phyloP scores from a whole-genome alignment of 2,113 vertebrate genomes.

The Microtus montanus region DNA sequence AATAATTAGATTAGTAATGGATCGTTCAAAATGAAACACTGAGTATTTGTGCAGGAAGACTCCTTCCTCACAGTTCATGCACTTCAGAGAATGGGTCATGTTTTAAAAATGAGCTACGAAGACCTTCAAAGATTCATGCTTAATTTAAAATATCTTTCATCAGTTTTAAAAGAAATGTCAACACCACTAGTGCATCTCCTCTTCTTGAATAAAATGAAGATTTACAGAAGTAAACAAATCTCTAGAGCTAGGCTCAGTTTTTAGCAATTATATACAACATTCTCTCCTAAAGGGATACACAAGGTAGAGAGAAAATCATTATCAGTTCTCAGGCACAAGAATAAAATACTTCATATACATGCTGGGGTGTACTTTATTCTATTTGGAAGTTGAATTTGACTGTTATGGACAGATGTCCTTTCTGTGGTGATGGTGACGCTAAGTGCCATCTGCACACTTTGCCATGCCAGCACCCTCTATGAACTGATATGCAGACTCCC shows the following conservation, averaged over 20 bases:
- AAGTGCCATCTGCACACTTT: neutral
- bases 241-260: slow-evolving; percentile 41
- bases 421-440: neutral
- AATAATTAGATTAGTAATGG: slow-evolving; percentile 60
- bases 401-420: slow-evolving; percentile 22
- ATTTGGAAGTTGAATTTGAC: slow-evolving; percentile 19
- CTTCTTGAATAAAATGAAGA: slow-evolving; percentile 50
- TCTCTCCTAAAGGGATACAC: neutral
- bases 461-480: neutral
- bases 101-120: slow-evolving; percentile 63
- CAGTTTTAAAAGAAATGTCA: slow-evolving; percentile 66
- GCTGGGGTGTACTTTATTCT: neutral
- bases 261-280: slow-evolving; percentile 29
- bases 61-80: slow-evolving; percentile 2
- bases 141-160: slow-evolving; percentile 73
- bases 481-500: neutral
- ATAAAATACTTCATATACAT: neutral
- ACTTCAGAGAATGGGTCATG: slow-evolving; percentile 53
- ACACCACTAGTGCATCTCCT: slow-evolving; percentile 38
- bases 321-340: slow-evolving; percentile 11
- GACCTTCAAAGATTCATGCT: slow-evolving; percentile 63
- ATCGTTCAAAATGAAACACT: slow-evolving; percentile 42
- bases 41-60: neutral
- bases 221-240: slow-evolving; percentile 57
- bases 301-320: slow-evolving; percentile 49